These are phyloP conservation scores for Bacillus rossius DNA, from an alignment of 1,140 invertebrate species.

Conservation along the genomic window DNA sequence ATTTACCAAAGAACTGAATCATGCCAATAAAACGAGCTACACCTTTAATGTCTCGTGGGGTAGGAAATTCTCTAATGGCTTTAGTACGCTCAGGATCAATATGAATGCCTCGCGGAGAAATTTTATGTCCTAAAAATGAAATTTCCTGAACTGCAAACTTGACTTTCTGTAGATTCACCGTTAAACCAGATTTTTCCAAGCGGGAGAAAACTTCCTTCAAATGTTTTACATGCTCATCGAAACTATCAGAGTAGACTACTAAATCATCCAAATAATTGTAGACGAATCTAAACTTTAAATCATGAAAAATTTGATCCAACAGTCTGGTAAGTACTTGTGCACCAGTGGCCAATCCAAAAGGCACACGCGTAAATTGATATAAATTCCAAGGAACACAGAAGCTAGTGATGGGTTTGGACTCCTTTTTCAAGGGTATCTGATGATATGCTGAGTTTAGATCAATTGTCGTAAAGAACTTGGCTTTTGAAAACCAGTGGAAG, in stretches of 20 bases:
- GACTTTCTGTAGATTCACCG: not conserved
- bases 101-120: not conserved
- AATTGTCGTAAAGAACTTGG: too few species aligned
- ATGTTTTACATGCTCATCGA: not conserved
- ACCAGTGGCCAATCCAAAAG: not conserved
- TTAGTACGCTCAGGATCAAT: not conserved
- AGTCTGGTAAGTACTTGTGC: not conserved
- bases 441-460: not conserved
- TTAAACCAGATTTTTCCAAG: not conserved
- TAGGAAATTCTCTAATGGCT: not conserved
- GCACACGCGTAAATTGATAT: not conserved
- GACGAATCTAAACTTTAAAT: not conserved
- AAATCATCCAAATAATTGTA: constrained; percentile 1
- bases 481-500: not conserved
- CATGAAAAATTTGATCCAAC: not conserved
- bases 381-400: not conserved
- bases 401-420: too few species aligned
- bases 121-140: not conserved
- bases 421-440: not conserved
- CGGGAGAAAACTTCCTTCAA: not conserved
- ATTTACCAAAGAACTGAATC: not conserved
- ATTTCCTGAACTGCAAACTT: not conserved
- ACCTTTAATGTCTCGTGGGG: too few species aligned
- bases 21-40: too few species aligned
- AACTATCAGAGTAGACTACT: not conserved